These are phyloP conservation scores for Odontomachus brunneus DNA, from an alignment of 1,140 invertebrate species.

Conservation along the genomic window DNA sequence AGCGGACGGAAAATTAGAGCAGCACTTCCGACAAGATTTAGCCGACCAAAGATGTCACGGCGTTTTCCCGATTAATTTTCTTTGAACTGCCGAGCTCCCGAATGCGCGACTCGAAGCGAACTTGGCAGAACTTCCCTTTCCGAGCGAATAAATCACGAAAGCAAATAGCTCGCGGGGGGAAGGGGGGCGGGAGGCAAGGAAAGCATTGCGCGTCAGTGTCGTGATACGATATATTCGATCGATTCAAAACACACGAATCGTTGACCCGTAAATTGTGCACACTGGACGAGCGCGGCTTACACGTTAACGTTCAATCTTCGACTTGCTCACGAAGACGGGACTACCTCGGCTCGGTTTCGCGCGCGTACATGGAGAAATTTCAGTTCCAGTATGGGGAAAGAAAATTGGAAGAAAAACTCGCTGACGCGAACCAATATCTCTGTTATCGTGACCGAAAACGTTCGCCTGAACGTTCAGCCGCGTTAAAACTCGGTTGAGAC, in stretches of 20 bases:
- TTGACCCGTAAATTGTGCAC: slow-evolving; percentile 7
- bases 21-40: not conserved
- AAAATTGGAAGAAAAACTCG: too few relatives aligned
- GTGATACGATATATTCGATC: slow-evolving; percentile 6
- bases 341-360: too few relatives aligned
- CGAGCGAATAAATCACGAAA: slow-evolving; percentile 27
- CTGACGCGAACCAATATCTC: too few relatives aligned
- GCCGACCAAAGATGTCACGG: not conserved
- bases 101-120: not conserved
- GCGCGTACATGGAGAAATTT: too few relatives aligned
- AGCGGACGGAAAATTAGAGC: not conserved
- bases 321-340: not conserved
- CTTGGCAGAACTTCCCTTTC: slow-evolving; percentile 10
- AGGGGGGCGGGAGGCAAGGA: too few relatives aligned
- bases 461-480: too few relatives aligned
- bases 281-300: not conserved
- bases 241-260: slow-evolving; percentile 13
- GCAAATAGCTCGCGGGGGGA: not conserved
- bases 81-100: not conserved
- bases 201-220: not conserved
- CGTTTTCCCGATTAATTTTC: slow-evolving; percentile 19
- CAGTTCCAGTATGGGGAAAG: too few relatives aligned
- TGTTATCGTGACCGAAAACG: too few relatives aligned
- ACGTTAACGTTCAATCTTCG: not conserved
- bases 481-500: too few relatives aligned